These are phyloP conservation scores for Phenganax stokvisi DNA, from an alignment of 92 coral and sea anemone genomes.

Conservation along the genomic window DNA sequence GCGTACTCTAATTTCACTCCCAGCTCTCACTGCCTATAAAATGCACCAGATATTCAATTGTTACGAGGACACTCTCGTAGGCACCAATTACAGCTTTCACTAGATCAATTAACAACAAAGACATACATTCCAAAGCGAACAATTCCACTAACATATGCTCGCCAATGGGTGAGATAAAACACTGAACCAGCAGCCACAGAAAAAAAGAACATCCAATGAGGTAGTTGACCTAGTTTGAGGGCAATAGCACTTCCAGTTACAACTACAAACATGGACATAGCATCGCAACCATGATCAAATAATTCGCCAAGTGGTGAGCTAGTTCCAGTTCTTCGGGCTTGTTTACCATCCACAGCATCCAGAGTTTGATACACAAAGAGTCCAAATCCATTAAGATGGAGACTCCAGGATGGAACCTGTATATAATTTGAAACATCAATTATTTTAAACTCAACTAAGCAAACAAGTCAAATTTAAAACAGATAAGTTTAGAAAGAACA, in stretches of 20 bases:
- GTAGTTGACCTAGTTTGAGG: constrained; percentile 66
- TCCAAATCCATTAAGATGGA: constrained; percentile 61
- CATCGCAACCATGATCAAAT: constrained; percentile 97
- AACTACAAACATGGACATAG: constrained; percentile 69
- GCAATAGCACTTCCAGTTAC: constrained; percentile 57
- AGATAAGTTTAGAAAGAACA: too few relatives aligned
- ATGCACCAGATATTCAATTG: too few relatives aligned
- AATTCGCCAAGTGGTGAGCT: constrained; percentile 92
- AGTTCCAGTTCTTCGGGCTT: constrained; percentile 82
- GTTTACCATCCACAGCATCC: constrained; percentile 96
- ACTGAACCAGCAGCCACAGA: constrained; percentile 53
- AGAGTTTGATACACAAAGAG: constrained; percentile 78
- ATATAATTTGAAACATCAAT: background rate
- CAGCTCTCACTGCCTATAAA: too few relatives aligned
- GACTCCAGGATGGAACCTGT: constrained; percentile 83
- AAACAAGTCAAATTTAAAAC: too few relatives aligned
- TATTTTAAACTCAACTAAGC: too few relatives aligned
- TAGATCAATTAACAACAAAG: background rate
- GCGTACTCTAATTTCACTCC: too few relatives aligned
- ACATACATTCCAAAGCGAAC: constrained; percentile 90
- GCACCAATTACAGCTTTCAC: background rate
- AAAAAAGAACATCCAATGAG: constrained; percentile 74
- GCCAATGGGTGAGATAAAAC: constrained; percentile 95
- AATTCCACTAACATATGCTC: constrained; percentile 80
- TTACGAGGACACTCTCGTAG: background rate